Conservation (phyloP, 2,888 invertebrate species). For the Dicycla oo region DNA sequence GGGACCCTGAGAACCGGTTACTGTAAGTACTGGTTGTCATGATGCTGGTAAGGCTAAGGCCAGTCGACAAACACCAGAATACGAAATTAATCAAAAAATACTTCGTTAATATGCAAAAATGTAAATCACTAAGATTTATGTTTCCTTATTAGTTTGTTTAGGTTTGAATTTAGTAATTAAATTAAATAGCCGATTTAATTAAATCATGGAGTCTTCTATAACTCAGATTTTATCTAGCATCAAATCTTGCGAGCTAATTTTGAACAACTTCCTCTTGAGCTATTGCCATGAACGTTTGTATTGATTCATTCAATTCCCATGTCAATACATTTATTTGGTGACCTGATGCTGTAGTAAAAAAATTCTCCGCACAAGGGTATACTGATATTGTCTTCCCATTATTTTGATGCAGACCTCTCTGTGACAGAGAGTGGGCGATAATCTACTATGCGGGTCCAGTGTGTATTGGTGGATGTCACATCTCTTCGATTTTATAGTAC, state of each 20-base stretch:
- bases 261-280: not conserved
- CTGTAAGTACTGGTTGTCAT: constrained; percentile 14
- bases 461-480: not conserved
- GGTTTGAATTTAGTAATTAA: constrained; percentile 16
- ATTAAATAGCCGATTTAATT: constrained; percentile 26
- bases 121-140: constrained; percentile 20
- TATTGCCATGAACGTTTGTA: not conserved
- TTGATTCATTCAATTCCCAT: not conserved
- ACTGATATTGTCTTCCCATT: not conserved
- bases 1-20: constrained; percentile 43
- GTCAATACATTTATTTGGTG: not conserved
- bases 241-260: not conserved
- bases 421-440: not conserved
- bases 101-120: constrained; percentile 33
- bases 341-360: not conserved
- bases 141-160: constrained; percentile 47
- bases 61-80: not conserved
- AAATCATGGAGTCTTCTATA: constrained; percentile 8
- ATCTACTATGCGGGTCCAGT: not conserved
- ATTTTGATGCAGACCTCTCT: too few species aligned
- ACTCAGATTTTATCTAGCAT: not conserved
- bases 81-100: constrained; percentile 13
- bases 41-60: constrained; percentile 38
- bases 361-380: not conserved
- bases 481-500: not conserved